A percentile compares a stretch with the other conserved stretches of the same genome.
Conservation (phyloP, 1,140 invertebrate genomes). For the Hycleus phaleratus region DNA sequence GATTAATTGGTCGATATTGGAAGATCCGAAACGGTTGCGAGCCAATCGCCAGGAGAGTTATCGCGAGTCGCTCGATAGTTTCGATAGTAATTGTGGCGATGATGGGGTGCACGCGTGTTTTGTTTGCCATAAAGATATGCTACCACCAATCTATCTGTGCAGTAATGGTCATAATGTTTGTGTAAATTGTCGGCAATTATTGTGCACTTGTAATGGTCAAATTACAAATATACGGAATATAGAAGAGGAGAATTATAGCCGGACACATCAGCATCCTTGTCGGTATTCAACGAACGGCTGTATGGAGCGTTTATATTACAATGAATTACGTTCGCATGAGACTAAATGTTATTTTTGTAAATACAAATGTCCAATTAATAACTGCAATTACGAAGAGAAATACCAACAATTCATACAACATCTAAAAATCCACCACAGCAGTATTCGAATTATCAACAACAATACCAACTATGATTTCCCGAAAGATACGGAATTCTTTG, state of each 20-base stretch:
- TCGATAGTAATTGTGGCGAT: constrained; percentile 2
- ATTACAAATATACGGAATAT: constrained; percentile 27
- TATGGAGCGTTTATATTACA: constrained; percentile 20
- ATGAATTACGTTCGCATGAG: constrained; percentile 29
- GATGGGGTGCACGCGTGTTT: constrained; percentile 21
- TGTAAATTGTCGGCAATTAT: constrained; percentile 15
- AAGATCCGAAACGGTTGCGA: neutral
- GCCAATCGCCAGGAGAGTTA: too few relatives aligned
- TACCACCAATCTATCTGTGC: constrained; percentile 31
- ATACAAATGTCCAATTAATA: constrained; percentile 24
- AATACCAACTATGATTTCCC: constrained; percentile 22
- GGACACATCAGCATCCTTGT: constrained; percentile 22
- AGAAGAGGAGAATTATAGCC: constrained; percentile 28
- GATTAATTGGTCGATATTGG: constrained; percentile 2
- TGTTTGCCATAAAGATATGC: constrained; percentile 23
- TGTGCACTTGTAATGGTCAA: constrained; percentile 24
- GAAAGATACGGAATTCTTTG: constrained; percentile 26
- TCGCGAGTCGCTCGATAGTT: neutral
- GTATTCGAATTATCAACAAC: constrained; percentile 23
- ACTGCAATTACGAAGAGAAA: constrained; percentile 22
- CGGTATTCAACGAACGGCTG: constrained; percentile 28
- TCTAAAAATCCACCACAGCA: constrained; percentile 30
- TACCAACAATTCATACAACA: constrained; percentile 24
- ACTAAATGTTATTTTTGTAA: constrained; percentile 28
- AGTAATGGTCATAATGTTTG: constrained; percentile 28